phyloP scores from a whole-genome alignment of 2,113 vertebrate species.

The Pituophis catenifer region DNA sequence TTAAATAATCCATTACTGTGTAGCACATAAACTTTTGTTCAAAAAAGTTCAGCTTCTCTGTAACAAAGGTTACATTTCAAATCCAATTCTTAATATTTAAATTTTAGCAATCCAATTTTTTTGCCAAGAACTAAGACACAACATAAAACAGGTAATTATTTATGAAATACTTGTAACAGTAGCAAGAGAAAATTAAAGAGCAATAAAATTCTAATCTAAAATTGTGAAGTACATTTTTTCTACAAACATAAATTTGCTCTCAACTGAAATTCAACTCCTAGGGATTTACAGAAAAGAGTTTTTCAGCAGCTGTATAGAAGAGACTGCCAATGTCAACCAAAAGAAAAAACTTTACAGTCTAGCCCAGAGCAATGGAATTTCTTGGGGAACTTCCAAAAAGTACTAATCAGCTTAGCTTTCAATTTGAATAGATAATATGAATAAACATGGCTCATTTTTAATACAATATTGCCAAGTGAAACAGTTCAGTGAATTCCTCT shows the following conservation, averaged over 20 bases:
- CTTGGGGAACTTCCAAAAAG: not conserved
- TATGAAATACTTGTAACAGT: not conserved
- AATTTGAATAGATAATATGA: not conserved
- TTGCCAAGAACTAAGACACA: not conserved
- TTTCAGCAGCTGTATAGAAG: not conserved
- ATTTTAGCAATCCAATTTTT: not conserved
- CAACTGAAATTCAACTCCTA: not conserved
- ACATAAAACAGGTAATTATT: not conserved
- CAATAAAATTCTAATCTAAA: not conserved
- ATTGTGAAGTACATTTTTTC: not conserved
- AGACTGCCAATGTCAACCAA: not conserved
- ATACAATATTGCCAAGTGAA: not conserved
- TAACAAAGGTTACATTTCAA: not conserved
- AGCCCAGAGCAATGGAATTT: not conserved
- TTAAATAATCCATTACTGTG: not conserved
- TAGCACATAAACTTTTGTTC: not conserved
- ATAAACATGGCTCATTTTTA: not conserved
- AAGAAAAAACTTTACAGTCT: not conserved
- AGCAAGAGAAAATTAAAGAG: not conserved
- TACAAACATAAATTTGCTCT: not conserved
- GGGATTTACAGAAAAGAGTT: not conserved
- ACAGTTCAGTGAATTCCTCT: not conserved
- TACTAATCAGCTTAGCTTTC: not conserved
- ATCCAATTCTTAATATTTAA: not conserved
- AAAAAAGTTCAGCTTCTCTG: not conserved